Evolutionary conservation across 2,888 invertebrate genomes (phyloP).

Genomic region (Chrysolina haemoptera): DNA sequence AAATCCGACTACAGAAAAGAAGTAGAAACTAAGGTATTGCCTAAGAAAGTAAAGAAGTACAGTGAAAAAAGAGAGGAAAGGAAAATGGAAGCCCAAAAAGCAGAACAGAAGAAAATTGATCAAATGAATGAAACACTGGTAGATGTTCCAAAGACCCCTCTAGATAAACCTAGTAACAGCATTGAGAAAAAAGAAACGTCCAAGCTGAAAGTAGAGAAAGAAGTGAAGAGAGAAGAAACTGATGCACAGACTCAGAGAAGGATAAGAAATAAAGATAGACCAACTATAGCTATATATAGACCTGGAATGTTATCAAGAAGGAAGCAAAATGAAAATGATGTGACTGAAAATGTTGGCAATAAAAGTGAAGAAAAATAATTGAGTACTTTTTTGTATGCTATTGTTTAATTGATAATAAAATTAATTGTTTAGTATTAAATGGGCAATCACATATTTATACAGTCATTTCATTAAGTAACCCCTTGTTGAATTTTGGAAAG

Average conservation of each 20-base stretch:
- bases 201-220: constrained; percentile 40
- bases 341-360: constrained; percentile 57
- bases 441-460: no score
- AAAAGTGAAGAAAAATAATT: constrained; percentile 39
- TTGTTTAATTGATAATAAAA: no score
- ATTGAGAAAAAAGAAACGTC: constrained; percentile 34
- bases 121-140: constrained; percentile 41
- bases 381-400: not conserved
- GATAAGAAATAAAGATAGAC: constrained; percentile 83
- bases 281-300: constrained; percentile 90
- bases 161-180: constrained; percentile 26
- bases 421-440: no score
- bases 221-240: constrained; percentile 45
- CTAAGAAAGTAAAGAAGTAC: constrained; percentile 65
- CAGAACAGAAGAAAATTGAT: constrained; percentile 60
- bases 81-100: constrained; percentile 65
- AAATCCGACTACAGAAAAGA: constrained; percentile 51
- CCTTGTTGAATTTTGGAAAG: no score
- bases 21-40: constrained; percentile 52
- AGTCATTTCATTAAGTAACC: no score
- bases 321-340: constrained; percentile 74
- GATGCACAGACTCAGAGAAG: constrained; percentile 63
- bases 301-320: constrained; percentile 90
- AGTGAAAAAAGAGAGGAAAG: constrained; percentile 68
- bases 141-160: constrained; percentile 32